These are phyloP conservation scores for Saguinus midas DNA, from an alignment of 2,113 vertebrate genomes.

Conservation along the genomic window DNA sequence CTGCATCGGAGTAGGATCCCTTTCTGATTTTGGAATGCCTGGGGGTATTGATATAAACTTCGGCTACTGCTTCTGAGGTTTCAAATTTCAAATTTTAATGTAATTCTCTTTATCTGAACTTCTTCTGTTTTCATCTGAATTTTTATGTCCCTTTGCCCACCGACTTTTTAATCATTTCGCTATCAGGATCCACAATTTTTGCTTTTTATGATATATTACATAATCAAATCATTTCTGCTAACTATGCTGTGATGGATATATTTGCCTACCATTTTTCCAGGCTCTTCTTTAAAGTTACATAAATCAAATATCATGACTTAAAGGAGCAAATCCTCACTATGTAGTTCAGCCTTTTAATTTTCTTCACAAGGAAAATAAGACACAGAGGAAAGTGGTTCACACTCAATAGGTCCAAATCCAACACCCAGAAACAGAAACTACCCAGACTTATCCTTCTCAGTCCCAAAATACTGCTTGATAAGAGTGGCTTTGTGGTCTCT, in stretches of 20 bases:
- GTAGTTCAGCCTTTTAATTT: neutral
- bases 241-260: neutral
- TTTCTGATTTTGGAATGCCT: neutral
- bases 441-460: no score
- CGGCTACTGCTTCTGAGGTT: neutral
- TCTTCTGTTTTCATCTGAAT: neutral
- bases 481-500: accelerated
- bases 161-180: neutral
- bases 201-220: neutral
- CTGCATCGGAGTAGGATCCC: accelerated
- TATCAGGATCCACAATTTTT: neutral
- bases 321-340: neutral
- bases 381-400: neutral
- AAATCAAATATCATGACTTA: neutral
- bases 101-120: neutral
- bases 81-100: neutral
- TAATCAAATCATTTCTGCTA: neutral
- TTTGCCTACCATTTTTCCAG: neutral
- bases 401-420: neutral
- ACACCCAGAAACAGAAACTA: neutral
- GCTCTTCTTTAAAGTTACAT: neutral
- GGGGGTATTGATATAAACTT: neutral
- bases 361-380: neutral
- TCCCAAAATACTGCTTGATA: accelerated
- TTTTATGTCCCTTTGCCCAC: neutral